Evolutionary conservation across 2,888 invertebrate genomes (phyloP).

Genomic region (Penaeus monodon): DNA sequence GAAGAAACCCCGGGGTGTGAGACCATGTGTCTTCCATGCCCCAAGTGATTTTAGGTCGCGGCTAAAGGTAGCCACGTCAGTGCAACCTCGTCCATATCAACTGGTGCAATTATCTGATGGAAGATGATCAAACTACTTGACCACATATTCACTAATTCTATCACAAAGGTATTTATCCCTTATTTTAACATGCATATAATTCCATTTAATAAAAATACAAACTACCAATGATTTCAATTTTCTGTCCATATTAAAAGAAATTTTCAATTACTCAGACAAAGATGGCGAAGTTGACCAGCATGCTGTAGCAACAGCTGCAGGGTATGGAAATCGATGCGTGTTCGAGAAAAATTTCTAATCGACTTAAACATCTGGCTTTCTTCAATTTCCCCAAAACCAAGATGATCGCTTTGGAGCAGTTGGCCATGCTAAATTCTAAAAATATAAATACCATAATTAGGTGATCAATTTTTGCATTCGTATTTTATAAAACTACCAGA

Average conservation of each 20-base stretch:
- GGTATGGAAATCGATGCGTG: constrained; percentile 57
- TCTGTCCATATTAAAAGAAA: background rate
- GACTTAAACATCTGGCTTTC: constrained; percentile 45
- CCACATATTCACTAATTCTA: background rate
- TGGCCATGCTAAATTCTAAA: constrained; percentile 56
- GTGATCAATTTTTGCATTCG: too few relatives aligned
- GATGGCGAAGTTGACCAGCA: constrained; percentile 47
- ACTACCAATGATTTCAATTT: too few relatives aligned
- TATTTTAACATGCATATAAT: background rate
- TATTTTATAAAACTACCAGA: too few relatives aligned
- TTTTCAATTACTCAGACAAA: constrained; percentile 45
- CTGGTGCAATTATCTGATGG: constrained; percentile 45
- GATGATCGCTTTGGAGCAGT: constrained; percentile 58
- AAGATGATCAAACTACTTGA: background rate
- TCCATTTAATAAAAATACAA: background rate
- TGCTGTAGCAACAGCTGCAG: constrained; percentile 61
- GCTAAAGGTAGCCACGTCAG: constrained; percentile 59
- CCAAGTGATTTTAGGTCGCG: constrained; percentile 45
- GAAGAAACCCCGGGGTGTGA: constrained; percentile 55
- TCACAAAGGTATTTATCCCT: background rate
- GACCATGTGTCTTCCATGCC: constrained; percentile 64
- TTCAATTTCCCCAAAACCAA: constrained; percentile 64
- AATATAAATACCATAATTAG: background rate
- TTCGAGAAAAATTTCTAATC: constrained; percentile 60
- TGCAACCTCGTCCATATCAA: constrained; percentile 62